phyloP scores from a whole-genome alignment of 37 sponge, comb jelly and placozoan genomes.

The Hexactinellida sp. region DNA sequence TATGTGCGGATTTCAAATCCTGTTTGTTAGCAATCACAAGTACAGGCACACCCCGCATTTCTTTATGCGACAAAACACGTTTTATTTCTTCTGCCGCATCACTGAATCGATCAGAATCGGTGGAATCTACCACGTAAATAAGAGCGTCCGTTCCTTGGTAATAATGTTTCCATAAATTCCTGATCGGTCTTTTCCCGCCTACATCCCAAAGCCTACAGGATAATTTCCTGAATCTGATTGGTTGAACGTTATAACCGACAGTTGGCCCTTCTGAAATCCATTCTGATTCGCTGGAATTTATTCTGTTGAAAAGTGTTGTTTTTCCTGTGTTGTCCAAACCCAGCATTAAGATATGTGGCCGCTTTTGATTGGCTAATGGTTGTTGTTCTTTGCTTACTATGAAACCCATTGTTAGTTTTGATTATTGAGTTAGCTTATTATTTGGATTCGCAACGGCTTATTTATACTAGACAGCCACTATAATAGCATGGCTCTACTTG shows the following conservation, averaged over 20 bases:
- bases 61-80: neutral
- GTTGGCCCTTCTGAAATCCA: slow-evolving; percentile 83
- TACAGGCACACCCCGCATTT: neutral
- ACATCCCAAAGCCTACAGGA: slow-evolving; percentile 94
- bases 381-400: neutral
- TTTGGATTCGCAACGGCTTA: neutral
- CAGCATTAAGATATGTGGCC: slow-evolving; percentile 78
- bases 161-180: slow-evolving; percentile 1
- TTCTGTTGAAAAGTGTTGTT: slow-evolving; percentile 93
- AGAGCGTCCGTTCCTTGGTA: slow-evolving; percentile 13
- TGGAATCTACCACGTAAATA: neutral
- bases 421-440: neutral
- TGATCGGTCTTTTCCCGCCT: slow-evolving; percentile 86
- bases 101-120: neutral
- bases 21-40: neutral
- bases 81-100: neutral
- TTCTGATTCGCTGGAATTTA: slow-evolving; percentile 71
- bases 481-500: too few species aligned
- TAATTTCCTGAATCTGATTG: slow-evolving; percentile 45
- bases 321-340: slow-evolving; percentile 97
- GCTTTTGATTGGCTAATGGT: neutral
- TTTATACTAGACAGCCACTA: too few species aligned
- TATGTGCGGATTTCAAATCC: neutral
- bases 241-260: slow-evolving; percentile 92
- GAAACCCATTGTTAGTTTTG: neutral